Evolutionary conservation across 2,888 invertebrate genomes (phyloP).

Genomic region (Nemotelus nigrinus): DNA sequence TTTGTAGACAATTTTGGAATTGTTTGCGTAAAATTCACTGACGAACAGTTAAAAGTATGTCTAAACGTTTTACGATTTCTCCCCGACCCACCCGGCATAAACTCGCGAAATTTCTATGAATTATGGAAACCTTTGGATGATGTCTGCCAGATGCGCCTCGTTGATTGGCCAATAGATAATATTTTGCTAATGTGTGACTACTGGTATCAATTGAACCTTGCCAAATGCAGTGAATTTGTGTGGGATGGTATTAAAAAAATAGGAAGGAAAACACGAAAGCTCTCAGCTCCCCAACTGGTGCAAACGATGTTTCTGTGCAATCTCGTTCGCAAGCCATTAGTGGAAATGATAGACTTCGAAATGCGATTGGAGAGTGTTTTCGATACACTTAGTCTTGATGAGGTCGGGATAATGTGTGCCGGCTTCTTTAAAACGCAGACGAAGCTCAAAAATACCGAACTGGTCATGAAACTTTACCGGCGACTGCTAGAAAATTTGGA

Average conservation of each 20-base stretch:
- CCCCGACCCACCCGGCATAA: slow-evolving; percentile 67
- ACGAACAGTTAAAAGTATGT: slow-evolving; percentile 69
- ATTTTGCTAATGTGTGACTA: slow-evolving; percentile 71
- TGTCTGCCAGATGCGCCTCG: slow-evolving; percentile 68
- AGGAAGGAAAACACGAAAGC: slow-evolving; percentile 68
- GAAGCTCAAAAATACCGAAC: slow-evolving; percentile 67
- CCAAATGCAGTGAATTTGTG: slow-evolving; percentile 69
- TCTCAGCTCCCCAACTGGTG: slow-evolving; percentile 72
- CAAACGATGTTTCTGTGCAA: slow-evolving; percentile 76
- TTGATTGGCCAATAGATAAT: slow-evolving; percentile 68
- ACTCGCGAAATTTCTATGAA: slow-evolving; percentile 70
- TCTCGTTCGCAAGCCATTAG: slow-evolving; percentile 67
- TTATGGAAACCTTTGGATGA: slow-evolving; percentile 76
- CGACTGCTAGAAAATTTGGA: slow-evolving; percentile 67
- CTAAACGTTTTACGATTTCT: slow-evolving; percentile 67
- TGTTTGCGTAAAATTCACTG: slow-evolving; percentile 67
- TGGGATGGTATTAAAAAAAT: slow-evolving; percentile 68
- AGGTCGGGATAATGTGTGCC: slow-evolving; percentile 77
- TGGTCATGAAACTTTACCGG: slow-evolving; percentile 68
- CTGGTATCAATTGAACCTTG: slow-evolving; percentile 72
- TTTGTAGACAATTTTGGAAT: slow-evolving; percentile 64
- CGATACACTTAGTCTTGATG: slow-evolving; percentile 70
- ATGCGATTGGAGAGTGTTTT: slow-evolving; percentile 67
- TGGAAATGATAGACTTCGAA: slow-evolving; percentile 75
- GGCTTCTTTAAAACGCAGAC: slow-evolving; percentile 82